Percentiles rank a stretch among this genome's conserved stretches.
These are phyloP conservation scores for Corapipo altera DNA, from an alignment of 2,113 vertebrate species.

Conservation along the genomic window DNA sequence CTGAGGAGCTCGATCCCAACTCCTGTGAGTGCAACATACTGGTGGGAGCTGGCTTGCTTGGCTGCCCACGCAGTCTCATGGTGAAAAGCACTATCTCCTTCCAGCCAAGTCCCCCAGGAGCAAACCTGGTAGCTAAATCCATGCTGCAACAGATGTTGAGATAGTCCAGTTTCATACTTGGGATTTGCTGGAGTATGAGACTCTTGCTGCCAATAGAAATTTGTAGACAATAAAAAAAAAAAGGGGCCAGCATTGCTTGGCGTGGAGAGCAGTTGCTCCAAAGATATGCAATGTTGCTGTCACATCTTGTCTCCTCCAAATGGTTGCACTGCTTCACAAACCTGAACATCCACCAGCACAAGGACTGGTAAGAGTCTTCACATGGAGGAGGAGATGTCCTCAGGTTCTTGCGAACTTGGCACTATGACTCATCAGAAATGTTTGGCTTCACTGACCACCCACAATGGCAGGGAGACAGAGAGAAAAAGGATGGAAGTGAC, in stretches of 20 bases:
- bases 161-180: background rate
- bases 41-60: background rate
- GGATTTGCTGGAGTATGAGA: background rate
- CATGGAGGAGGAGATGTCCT: background rate
- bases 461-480: background rate
- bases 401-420: background rate
- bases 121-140: background rate
- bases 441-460: background rate
- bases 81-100: background rate
- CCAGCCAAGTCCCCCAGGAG: background rate
- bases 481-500: background rate
- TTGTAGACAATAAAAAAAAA: background rate
- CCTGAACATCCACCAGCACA: background rate
- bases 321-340: background rate
- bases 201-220: background rate
- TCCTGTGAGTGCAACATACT: background rate
- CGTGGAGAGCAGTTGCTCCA: background rate
- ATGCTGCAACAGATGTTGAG: background rate
- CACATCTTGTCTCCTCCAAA: background rate
- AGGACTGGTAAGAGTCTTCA: background rate
- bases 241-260: accelerated
- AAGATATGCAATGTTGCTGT: background rate
- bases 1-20: background rate
- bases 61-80: background rate
- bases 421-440: background rate